Conservation (phyloP, 2,113 vertebrate genomes). For the Silurus meridionalis region DNA sequence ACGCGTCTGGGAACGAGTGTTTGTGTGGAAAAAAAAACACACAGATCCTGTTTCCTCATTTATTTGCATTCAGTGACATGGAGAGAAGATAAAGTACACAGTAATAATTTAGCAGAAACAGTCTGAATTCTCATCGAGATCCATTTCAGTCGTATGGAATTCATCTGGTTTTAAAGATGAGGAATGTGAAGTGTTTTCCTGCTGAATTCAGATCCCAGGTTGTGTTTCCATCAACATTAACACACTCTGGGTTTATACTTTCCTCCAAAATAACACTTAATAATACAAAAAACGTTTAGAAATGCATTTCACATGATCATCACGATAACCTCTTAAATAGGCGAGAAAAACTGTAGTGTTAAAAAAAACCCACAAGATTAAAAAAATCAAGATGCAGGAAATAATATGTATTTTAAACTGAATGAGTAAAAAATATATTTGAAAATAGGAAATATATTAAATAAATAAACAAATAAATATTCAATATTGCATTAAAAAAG, state of each 20-base stretch:
- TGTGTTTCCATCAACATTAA: not conserved
- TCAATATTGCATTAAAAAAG: not conserved
- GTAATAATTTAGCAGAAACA: conserved; percentile 22
- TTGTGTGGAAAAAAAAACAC: conserved; percentile 16
- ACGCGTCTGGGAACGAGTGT: conserved; percentile 21
- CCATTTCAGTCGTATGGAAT: not conserved
- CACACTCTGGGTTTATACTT: not conserved
- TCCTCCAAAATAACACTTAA: not conserved
- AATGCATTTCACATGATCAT: not conserved
- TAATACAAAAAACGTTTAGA: not conserved
- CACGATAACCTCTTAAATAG: no score
- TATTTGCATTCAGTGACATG: conserved; percentile 17
- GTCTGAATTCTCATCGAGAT: not conserved
- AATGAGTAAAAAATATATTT: not conserved
- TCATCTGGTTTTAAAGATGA: conserved; percentile 1
- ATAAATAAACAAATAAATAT: not conserved
- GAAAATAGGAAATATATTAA: not conserved
- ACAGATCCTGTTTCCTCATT: conserved; percentile 27
- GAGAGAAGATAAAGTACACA: conserved; percentile 15
- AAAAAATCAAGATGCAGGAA: no score
- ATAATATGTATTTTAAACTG: not conserved
- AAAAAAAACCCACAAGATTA: not conserved
- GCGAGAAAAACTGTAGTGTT: no score
- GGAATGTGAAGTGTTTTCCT: conserved; percentile 12
- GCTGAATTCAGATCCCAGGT: not conserved